phyloP scores from a whole-genome alignment of 1,140 invertebrate genomes.

The Drosophila nigromelanica region DNA sequence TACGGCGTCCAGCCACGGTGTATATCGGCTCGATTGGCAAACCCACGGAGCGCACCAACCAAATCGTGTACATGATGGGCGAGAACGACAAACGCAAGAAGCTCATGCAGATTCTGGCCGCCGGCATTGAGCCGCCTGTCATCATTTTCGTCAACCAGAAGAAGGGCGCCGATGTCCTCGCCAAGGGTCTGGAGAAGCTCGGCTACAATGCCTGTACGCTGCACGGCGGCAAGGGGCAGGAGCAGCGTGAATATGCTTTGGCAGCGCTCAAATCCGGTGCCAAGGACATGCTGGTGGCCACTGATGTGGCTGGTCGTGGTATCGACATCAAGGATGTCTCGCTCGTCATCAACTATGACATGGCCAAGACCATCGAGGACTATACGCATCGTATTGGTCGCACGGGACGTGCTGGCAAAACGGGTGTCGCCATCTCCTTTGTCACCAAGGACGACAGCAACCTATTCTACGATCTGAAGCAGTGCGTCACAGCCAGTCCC shows the following conservation, averaged over 20 bases:
- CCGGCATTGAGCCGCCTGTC: slow-evolving; percentile 96
- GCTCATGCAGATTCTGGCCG: slow-evolving; percentile 93
- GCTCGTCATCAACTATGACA: slow-evolving; percentile 99
- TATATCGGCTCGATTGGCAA: slow-evolving; percentile 99
- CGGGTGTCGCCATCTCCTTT: slow-evolving; percentile 97
- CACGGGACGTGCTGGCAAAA: slow-evolving; percentile 99
- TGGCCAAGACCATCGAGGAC: slow-evolving; percentile 99
- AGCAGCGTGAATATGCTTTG: slow-evolving; percentile 99
- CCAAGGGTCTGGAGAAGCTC: slow-evolving; percentile 98
- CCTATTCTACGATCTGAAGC: slow-evolving; percentile 99
- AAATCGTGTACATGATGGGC: slow-evolving; percentile 97
- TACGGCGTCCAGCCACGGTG: slow-evolving; percentile 97
- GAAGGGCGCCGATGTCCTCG: slow-evolving; percentile 99
- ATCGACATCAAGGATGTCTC: slow-evolving; percentile 99
- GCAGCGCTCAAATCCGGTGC: slow-evolving; percentile 96
- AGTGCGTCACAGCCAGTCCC: slow-evolving; percentile 94
- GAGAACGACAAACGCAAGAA: slow-evolving; percentile 97
- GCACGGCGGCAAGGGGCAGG: slow-evolving; percentile 99
- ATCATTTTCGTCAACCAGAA: slow-evolving; percentile 99
- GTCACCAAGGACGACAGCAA: slow-evolving; percentile 98
- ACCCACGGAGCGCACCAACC: slow-evolving; percentile 98
- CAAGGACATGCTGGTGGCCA: slow-evolving; percentile 99
- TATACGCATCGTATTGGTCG: slow-evolving; percentile 99
- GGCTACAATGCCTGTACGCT: slow-evolving; percentile 98
- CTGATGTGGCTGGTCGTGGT: slow-evolving; percentile 99